Percentiles rank a stretch among this genome's conserved stretches.
phyloP scores from a whole-genome alignment of 2,888 invertebrate genomes.

The Rugalucina vietnamica region DNA sequence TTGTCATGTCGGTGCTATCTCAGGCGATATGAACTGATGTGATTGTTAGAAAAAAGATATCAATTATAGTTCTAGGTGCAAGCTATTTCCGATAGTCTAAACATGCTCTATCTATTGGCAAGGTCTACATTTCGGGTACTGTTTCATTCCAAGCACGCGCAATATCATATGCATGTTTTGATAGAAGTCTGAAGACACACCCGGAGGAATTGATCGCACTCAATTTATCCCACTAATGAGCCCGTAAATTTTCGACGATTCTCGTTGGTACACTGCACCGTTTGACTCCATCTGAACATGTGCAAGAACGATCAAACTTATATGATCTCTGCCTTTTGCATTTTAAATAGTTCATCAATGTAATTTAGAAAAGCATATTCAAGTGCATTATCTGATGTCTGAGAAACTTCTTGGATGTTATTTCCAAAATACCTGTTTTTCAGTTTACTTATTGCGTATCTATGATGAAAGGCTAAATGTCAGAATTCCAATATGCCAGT shows the following conservation, averaged over 20 bases:
- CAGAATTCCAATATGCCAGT: not conserved
- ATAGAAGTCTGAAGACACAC: constrained; percentile 13
- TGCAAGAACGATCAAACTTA: constrained; percentile 6
- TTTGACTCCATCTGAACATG: not conserved
- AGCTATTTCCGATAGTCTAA: not conserved
- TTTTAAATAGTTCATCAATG: constrained; percentile 16
- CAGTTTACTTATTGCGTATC: not conserved
- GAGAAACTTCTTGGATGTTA: not conserved
- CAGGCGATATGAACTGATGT: no score
- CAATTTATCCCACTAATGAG: not conserved
- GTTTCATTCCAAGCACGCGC: not conserved
- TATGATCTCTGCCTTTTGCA: constrained; percentile 13
- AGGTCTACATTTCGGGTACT: not conserved
- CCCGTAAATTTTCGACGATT: not conserved
- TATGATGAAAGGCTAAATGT: constrained; percentile 6
- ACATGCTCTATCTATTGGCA: constrained; percentile 6
- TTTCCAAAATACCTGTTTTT: constrained; percentile 14
- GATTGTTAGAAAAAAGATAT: no score
- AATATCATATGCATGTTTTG: not conserved
- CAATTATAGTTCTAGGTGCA: not conserved
- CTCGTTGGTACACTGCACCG: not conserved
- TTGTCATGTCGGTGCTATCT: no score
- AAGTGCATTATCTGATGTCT: constrained; percentile 8
- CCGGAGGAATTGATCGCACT: constrained; percentile 8
- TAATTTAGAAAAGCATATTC: constrained; percentile 9